Evolutionary conservation across 2,888 invertebrate genomes (phyloP), one percentile per base, ranked within the genome.

Genomic region (Tromatobia lineatoria): DNA sequence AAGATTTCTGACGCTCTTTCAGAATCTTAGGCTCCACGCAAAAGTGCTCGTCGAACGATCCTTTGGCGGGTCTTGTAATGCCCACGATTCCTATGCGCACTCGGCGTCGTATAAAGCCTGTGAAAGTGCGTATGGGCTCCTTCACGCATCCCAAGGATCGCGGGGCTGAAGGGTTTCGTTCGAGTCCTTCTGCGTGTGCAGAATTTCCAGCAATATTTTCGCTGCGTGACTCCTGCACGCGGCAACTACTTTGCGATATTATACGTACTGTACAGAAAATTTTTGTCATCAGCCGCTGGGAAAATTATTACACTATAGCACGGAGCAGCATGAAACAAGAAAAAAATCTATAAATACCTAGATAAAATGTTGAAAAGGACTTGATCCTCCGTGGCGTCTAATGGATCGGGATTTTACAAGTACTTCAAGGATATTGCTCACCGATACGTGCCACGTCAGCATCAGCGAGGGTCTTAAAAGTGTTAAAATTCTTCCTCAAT

Each of bases 21-120:
- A 66, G 18, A 20, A 20, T 50, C 64, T 18, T 29, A 11, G 34
- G 18, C 25, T 3, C 13, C 34, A n/a, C 50, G 69, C 42, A 11
- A n/a, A 7, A 38, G 69, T 52, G 67, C 66, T 25, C 54, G 57
- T 78, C 71, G 74, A 81, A 38, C 34, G 74, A 71, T 84, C 85
- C 88, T 87, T 88, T 85, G 83, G 80, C 78, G 84, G 86, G 79
- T 84, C 84, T 83, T 85, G 86, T 88, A 88, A 89, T 89, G 83
- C 70, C 64, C 34, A 71, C 87, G 84, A 89, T 89, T 89, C 84
- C 87, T 88, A 88, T 89, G 89, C 89, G 82, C 80, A 67, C 83
- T 85, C 84, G 67, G 66, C 52, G 85, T 83, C 85, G 79, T 86
- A 87, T 88, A 85, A 86, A 85, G 78, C 74, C 70, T 67, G 73